Base-by-base conservation (phyloP, 1,140 invertebrate genomes). In the Zophobas morio region DNA sequence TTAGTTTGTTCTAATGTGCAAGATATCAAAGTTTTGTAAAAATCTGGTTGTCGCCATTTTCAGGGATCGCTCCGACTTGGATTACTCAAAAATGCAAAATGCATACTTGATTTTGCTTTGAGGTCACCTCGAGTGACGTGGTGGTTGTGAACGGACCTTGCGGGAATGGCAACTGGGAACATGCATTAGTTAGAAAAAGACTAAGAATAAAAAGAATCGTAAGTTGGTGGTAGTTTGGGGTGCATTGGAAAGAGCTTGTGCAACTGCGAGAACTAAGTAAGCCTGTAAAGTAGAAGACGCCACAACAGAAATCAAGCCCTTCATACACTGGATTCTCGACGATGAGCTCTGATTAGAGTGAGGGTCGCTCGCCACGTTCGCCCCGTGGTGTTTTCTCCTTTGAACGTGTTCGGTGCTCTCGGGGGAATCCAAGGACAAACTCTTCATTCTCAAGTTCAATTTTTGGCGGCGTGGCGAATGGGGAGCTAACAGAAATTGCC, bases 401-500 rank as follows among this genome's bases (percentile, higher is more conserved):
- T 94, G 93, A 51, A 91, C 90, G 83, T 95, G 94, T 87, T 97
- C 95, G 32, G 95, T 93, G 74, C 95, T 95, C 87, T 99, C 97
- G 33, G 96, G 96, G 6, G 96, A 97, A 87, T 99, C 97, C 90
- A 99, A 87, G 49, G 96, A 98, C 82, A 99, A 92, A 86, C 96
- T 97, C 91, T 99, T 99, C 97, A 98, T 98, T 83, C 97, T 92
- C 86, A 98, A 92, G 88, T 98, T 98, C 87, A 99, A 90, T 88
- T 97, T 96, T 90, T 98, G 96, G 75, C 96, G 92, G 86, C 96
- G 93, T 81, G 97, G 97, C 87, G 96, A 98, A 89, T 98, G 96
- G 76, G 96, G 96, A 82, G 96, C 97, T 98, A 79, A 70, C 49
- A 73, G 37, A 63, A 79, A 79, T 75, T 60, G 36, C 35, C 73